These are phyloP conservation scores for Tenrec ecaudatus DNA, from an alignment of 2,113 vertebrate genomes.

Conservation along the genomic window DNA sequence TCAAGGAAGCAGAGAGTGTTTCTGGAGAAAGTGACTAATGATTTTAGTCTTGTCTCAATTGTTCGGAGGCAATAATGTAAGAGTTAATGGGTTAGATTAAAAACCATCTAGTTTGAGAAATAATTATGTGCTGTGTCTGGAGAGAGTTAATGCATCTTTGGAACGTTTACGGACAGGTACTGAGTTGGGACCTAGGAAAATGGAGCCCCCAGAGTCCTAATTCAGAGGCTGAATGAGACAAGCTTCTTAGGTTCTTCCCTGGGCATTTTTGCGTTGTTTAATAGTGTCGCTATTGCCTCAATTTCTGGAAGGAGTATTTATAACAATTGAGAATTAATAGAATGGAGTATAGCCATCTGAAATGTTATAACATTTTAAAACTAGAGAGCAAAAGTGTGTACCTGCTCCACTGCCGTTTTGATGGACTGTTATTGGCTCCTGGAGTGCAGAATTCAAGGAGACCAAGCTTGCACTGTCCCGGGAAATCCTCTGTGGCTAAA, in stretches of 20 bases:
- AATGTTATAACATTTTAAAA: neutral
- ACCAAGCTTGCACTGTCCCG: neutral
- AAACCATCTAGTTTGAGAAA: conserved; percentile 30
- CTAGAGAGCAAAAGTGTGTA: neutral
- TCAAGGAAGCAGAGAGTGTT: neutral
- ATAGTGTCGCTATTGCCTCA: neutral
- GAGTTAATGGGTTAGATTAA: neutral
- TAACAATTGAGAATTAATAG: neutral
- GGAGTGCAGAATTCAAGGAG: neutral
- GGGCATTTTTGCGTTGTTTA: neutral
- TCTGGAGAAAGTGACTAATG: conserved; percentile 1
- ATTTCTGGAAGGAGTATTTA: neutral
- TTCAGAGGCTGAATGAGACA: neutral
- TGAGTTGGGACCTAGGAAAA: neutral
- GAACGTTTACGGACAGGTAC: neutral
- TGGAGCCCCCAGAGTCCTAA: neutral
- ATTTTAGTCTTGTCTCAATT: conserved; percentile 30
- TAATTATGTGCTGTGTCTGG: neutral
- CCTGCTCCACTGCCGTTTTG: neutral
- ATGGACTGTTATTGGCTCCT: neutral
- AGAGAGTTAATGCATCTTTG: neutral
- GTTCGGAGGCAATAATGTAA: neutral
- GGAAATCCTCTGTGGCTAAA: neutral
- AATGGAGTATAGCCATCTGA: neutral
- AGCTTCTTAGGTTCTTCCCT: neutral